A percentile compares a stretch with the other conserved stretches of the same genome.
phyloP scores from a whole-genome alignment of 2,113 vertebrate species.

The Elephantulus edwardii region DNA sequence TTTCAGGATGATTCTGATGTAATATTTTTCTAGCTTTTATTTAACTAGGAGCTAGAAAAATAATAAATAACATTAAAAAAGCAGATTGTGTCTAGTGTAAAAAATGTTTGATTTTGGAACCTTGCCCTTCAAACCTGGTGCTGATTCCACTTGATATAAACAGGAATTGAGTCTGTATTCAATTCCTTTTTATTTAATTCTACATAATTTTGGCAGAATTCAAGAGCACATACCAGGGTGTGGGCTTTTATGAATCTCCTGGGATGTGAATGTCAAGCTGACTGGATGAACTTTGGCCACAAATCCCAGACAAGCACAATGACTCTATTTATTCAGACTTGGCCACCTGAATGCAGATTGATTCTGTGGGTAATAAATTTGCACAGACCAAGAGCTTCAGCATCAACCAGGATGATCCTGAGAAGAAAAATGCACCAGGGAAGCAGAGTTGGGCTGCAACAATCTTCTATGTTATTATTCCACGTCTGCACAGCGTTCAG shows the following conservation, averaged over 20 bases:
- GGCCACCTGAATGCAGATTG: slow-evolving; percentile 87
- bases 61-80: slow-evolving; percentile 47
- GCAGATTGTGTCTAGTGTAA: slow-evolving; percentile 65
- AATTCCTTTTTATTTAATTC: slow-evolving; percentile 88
- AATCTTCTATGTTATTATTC: slow-evolving; percentile 83
- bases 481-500: slow-evolving; percentile 77
- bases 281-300: slow-evolving; percentile 88
- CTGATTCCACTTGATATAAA: no score
- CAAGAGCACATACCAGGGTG: slow-evolving; percentile 88
- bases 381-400: slow-evolving; percentile 86
- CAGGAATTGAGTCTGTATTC: no score
- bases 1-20: slow-evolving; percentile 18
- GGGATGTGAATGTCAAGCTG: slow-evolving; percentile 87
- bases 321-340: slow-evolving; percentile 90
- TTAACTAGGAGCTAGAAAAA: no score
- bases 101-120: slow-evolving; percentile 71
- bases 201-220: slow-evolving; percentile 86
- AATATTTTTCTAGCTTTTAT: slow-evolving; percentile 30
- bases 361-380: slow-evolving; percentile 89
- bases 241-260: slow-evolving; percentile 88
- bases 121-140: slow-evolving; percentile 75
- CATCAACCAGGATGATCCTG: slow-evolving; percentile 82
- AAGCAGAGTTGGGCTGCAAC: slow-evolving; percentile 80
- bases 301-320: slow-evolving; percentile 90
- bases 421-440: slow-evolving; percentile 78